These are phyloP conservation scores for Solenopsis fugax DNA, from an alignment of 1,140 invertebrate genomes.

Conservation along the genomic window DNA sequence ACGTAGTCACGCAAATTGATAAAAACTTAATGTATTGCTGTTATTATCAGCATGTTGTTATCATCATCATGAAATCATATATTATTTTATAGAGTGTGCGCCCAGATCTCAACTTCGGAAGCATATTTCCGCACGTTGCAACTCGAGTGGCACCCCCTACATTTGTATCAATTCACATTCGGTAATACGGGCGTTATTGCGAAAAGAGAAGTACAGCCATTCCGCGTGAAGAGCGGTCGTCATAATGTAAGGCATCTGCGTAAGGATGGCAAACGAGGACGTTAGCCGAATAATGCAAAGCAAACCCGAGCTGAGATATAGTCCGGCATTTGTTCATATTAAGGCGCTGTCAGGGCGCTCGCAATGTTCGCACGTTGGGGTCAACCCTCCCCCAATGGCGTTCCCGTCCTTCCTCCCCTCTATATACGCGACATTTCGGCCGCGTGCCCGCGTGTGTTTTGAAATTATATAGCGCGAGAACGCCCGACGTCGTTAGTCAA, in stretches of 20 bases:
- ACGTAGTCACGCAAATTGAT: conserved; percentile 12
- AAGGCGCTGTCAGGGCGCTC: conserved; percentile 77
- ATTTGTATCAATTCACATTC: conserved; percentile 56
- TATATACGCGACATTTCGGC: conserved; percentile 62
- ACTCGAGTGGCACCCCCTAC: background rate
- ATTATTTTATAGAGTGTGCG: background rate
- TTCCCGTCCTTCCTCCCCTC: background rate
- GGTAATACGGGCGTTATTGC: conserved; percentile 52
- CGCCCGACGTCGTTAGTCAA: conserved; percentile 79
- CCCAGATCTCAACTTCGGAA: background rate
- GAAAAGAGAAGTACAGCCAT: conserved; percentile 64
- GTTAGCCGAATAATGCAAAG: conserved; percentile 85
- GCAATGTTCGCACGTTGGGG: conserved; percentile 51
- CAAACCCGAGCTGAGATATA: conserved; percentile 83
- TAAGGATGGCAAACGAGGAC: conserved; percentile 83
- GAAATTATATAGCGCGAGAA: conserved; percentile 82
- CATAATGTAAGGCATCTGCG: conserved; percentile 63
- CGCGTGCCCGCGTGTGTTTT: conserved; percentile 74
- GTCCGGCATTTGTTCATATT: conserved; percentile 85
- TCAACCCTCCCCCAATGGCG: conserved; percentile 3
- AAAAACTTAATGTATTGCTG: background rate
- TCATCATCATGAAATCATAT: conserved; percentile 1
- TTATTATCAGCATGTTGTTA: background rate
- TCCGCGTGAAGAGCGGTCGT: conserved; percentile 43
- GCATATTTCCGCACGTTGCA: background rate